Conservation (phyloP, 2,888 invertebrate genomes). For the Dyspetes luteomarginatus region DNA sequence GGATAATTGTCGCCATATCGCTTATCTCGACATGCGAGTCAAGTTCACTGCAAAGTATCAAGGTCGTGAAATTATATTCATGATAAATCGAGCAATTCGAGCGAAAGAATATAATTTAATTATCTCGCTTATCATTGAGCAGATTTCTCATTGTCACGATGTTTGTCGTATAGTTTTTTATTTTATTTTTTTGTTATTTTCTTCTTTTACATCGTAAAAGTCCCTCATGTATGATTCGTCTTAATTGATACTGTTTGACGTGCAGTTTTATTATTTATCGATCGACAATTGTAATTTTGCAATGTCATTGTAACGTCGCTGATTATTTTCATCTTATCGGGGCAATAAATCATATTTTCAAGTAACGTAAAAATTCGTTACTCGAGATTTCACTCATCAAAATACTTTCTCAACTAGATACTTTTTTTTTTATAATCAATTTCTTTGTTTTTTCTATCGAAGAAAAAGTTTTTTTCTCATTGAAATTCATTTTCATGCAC, state of each 20-base stretch:
- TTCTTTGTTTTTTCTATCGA: not conserved
- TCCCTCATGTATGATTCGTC: not conserved
- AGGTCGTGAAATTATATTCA: conserved; percentile 54
- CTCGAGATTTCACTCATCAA: too few relatives aligned
- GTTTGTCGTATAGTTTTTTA: not conserved
- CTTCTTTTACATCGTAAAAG: too few relatives aligned
- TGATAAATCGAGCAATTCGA: conserved; percentile 1
- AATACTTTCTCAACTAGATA: too few relatives aligned
- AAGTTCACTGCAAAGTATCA: conserved; percentile 57
- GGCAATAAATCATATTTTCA: not conserved
- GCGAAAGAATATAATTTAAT: not conserved
- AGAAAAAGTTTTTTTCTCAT: not conserved
- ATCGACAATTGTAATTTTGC: not conserved
- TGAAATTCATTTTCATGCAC: not conserved
- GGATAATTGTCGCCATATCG: conserved; percentile 44
- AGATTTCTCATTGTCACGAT: not conserved
- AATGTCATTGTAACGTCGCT: not conserved
- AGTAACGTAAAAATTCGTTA: not conserved
- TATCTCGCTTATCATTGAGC: not conserved
- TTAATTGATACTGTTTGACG: not conserved
- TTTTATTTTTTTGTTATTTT: not conserved
- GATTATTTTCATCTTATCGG: not conserved
- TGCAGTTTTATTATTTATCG: not conserved
- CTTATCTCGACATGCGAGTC: conserved; percentile 53
- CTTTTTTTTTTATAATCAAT: not conserved